Evolutionary conservation across 2,113 vertebrate genomes (phyloP).

Genomic region (Caretta caretta): DNA sequence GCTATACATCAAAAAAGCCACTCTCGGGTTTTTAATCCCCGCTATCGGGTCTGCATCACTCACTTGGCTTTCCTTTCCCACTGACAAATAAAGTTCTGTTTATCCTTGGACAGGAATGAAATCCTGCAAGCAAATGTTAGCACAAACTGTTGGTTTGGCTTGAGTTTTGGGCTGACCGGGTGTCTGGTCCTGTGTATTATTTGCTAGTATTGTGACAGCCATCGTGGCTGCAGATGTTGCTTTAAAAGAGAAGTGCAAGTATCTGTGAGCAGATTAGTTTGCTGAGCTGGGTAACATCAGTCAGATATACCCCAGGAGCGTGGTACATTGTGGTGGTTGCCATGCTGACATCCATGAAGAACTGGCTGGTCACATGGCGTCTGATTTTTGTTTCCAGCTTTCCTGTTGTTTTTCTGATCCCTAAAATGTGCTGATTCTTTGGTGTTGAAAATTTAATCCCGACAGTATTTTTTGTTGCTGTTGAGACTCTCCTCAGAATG

Average conservation of each 20-base stretch:
- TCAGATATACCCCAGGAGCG: rapidly evolving
- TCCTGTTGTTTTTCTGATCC: rapidly evolving
- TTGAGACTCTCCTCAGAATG: neutral
- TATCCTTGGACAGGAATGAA: neutral
- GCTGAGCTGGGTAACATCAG: neutral
- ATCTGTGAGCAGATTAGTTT: rapidly evolving
- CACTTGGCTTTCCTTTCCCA: neutral
- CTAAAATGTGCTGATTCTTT: neutral
- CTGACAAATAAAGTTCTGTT: neutral
- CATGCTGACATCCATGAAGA: neutral
- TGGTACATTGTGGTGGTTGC: neutral
- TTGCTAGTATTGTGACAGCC: rapidly evolving
- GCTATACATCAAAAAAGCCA: neutral
- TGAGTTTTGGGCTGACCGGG: neutral
- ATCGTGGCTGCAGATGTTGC: neutral
- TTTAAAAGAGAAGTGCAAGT: rapidly evolving
- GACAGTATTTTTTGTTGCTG: neutral
- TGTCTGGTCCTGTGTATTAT: rapidly evolving
- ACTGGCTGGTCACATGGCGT: rapidly evolving
- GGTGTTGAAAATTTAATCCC: neutral
- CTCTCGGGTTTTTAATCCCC: neutral
- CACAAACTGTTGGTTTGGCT: rapidly evolving
- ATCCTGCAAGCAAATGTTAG: neutral
- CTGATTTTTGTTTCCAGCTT: neutral
- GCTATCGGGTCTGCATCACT: rapidly evolving